A percentile compares a stretch with the other conserved stretches of the same genome.
Evolutionary conservation across 2,113 vertebrate genomes (phyloP).

Genomic region (Scatophagus argus): DNA sequence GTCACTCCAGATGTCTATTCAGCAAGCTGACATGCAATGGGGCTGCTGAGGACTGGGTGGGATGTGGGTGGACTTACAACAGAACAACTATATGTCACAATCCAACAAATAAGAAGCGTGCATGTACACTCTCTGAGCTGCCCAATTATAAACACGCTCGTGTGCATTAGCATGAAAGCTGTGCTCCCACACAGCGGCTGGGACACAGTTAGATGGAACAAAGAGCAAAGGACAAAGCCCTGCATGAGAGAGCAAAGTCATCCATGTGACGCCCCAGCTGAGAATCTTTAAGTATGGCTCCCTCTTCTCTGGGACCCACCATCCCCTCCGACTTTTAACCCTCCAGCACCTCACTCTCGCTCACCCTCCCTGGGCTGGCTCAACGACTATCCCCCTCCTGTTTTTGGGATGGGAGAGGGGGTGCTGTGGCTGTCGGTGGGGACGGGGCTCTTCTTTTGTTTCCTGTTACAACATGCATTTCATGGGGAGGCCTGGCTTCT

Average conservation of each 20-base stretch:
- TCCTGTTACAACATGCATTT: slow-evolving; percentile 83
- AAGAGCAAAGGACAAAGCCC: slow-evolving; percentile 65
- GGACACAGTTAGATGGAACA: slow-evolving; percentile 55
- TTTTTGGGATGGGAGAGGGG: slow-evolving; percentile 50
- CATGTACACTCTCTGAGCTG: slow-evolving; percentile 36
- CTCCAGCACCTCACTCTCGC: slow-evolving; percentile 35
- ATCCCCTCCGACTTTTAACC: slow-evolving; percentile 51
- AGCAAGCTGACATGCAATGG: slow-evolving; percentile 44
- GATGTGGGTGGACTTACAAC: slow-evolving; percentile 65
- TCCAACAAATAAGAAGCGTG: slow-evolving; percentile 26
- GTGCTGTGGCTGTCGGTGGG: slow-evolving; percentile 55
- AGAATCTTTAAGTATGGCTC: slow-evolving; percentile 44
- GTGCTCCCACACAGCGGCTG: slow-evolving; percentile 42
- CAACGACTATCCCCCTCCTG: slow-evolving; percentile 29
- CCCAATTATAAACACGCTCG: slow-evolving; percentile 54
- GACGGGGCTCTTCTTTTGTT: slow-evolving; percentile 80
- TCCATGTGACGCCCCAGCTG: slow-evolving; percentile 59
- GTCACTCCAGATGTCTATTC: slow-evolving; percentile 55
- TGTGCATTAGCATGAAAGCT: slow-evolving; percentile 45
- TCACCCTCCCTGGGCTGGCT: slow-evolving; percentile 29
- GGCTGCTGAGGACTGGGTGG: slow-evolving; percentile 37
- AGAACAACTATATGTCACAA: slow-evolving; percentile 45
- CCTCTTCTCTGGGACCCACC: slow-evolving; percentile 18
- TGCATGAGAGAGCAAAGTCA: slow-evolving; percentile 25
- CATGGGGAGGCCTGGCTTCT: slow-evolving; percentile 81